Base-by-base conservation (phyloP, 2,888 invertebrate genomes). In the Eubasilissa splendida region DNA sequence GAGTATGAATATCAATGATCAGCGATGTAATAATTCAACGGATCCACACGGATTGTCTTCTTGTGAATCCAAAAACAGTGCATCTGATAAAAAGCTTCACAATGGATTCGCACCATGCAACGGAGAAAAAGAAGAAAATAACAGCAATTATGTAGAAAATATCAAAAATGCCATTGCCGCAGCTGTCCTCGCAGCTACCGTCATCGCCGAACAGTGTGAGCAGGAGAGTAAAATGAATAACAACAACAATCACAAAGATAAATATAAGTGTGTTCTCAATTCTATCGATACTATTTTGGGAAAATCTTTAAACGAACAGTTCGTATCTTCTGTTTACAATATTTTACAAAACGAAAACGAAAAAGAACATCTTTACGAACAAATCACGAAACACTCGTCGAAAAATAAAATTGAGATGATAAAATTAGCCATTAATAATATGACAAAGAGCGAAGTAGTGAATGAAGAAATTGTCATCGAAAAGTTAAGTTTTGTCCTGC, bases 381-480 rank as follows among this genome's bases (percentile, higher is more conserved):
- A 91, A 89, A 89, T 90, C 86, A 85, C 90, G 84, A 88, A 91
- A 84, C 88, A 90, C 84, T 87, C 90, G 1, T 89, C 90, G 2
- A 90, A 91, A 85, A 93, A 92, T 14, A 94, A 94, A 87, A 89
- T 93, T 4, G 93, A 94, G 84, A 89, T 93, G 56, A 88, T 94
- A 3, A 92, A 90, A 87, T 91, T 92, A 66, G 92, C 92, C 2
- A 87, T 93, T 0, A 90, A 89, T 71, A 88, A 87, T 75, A 87
- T 89, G 8, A 86, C 89, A 82, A 85, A 88, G 54, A 90, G 90
- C 84, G 87, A 90, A 85, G 87, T 91, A 80, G 89, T 91, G 53
- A 90, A 90, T 14, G 89, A 91, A 85, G 91, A 92, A 82, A 91
- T 92, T 14, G 90, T 94, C 0, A 89, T 93, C 75, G 93, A 94